phyloP scores from a whole-genome alignment of 1,140 invertebrate species.

The Camponotus pennsylvanicus region DNA sequence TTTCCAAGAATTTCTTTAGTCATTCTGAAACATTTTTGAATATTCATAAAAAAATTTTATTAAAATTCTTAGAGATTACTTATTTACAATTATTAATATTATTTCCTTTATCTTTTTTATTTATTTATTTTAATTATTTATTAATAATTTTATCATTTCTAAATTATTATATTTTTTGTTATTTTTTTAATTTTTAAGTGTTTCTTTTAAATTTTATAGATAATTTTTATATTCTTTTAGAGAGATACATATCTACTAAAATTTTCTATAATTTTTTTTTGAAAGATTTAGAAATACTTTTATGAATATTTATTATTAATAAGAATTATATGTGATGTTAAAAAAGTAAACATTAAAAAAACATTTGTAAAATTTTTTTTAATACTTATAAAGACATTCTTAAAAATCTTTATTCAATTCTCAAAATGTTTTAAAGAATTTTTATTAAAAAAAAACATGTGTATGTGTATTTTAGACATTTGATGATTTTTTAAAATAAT shows the following conservation, averaged over 20 bases:
- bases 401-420: not conserved
- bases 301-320: not conserved
- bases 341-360: not conserved
- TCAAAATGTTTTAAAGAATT: not conserved
- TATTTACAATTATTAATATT: not conserved
- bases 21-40: not conserved
- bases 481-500: not conserved
- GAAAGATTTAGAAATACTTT: not conserved
- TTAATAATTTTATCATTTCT: not conserved
- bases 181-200: not conserved
- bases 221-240: not conserved
- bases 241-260: not conserved
- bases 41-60: not conserved
- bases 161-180: not conserved
- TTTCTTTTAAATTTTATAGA: not conserved
- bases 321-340: not conserved
- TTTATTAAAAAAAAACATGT: too few species aligned
- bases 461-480: not conserved
- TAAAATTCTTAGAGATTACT: not conserved
- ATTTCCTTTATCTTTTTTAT: not conserved
- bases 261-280: not conserved
- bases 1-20: slow-evolving; percentile 3
- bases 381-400: not conserved
- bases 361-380: not conserved
- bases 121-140: not conserved